Conservation (phyloP, 2,113 vertebrate genomes). For the Taxidea taxus region DNA sequence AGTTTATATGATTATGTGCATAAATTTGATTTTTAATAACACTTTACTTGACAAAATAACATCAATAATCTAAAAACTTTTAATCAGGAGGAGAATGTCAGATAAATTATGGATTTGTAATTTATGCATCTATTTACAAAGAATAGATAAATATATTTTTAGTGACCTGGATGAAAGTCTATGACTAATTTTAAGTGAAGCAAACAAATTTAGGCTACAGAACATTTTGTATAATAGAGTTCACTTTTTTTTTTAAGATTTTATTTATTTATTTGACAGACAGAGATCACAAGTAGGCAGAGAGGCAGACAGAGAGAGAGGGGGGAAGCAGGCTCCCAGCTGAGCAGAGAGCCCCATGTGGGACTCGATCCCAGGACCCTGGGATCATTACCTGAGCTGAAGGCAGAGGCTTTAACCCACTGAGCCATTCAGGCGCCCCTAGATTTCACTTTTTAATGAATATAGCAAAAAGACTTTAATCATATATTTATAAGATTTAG, state of each 20-base stretch:
- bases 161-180: neutral
- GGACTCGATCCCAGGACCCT: too few relatives aligned
- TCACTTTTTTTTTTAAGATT: too few relatives aligned
- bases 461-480: neutral
- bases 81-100: neutral
- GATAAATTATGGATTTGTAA: neutral
- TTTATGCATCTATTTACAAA: neutral
- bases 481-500: neutral
- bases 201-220: neutral
- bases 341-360: too few relatives aligned
- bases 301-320: too few relatives aligned
- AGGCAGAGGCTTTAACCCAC: too few relatives aligned
- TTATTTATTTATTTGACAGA: too few relatives aligned
- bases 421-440: too few relatives aligned
- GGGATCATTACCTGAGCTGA: too few relatives aligned
- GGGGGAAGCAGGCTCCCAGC: too few relatives aligned
- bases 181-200: neutral
- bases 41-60: neutral
- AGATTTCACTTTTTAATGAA: neutral
- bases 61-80: neutral
- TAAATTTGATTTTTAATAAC: neutral
- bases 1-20: neutral
- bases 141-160: neutral
- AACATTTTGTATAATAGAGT: neutral
- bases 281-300: too few relatives aligned